Conservation (phyloP, 30 jellyfish, hydroid and myxozoan species). For the Mastigias papua region DNA sequence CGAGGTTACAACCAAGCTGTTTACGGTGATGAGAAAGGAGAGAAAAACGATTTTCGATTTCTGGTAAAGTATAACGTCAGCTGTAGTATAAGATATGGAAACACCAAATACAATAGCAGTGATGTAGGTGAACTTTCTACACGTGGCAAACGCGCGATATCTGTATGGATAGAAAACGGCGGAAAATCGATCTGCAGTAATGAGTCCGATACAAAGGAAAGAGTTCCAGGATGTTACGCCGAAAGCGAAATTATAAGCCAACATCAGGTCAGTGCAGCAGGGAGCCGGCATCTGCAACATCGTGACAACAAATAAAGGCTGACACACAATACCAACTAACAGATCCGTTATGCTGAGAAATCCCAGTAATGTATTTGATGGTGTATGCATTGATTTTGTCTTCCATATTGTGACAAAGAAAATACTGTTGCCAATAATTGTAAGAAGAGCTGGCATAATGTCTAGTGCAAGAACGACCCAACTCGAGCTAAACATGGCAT, state of each 20-base stretch:
- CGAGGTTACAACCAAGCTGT: not conserved
- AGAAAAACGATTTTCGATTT: not conserved
- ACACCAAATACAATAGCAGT: not conserved
- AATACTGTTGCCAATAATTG: conserved; percentile 20
- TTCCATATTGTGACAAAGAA: conserved; percentile 13
- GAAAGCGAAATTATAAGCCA: conserved; percentile 3
- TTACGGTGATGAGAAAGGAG: not conserved
- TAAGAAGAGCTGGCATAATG: not conserved
- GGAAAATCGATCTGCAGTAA: conserved; percentile 4
- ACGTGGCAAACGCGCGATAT: conserved; percentile 15
- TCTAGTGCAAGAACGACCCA: not conserved
- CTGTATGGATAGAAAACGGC: conserved; percentile 13
- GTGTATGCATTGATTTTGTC: conserved; percentile 2
- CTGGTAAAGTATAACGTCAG: not conserved
- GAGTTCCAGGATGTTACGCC: conserved; percentile 9
- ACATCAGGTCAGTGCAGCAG: not conserved
- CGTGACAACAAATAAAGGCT: not conserved
- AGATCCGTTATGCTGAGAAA: conserved; percentile 20
- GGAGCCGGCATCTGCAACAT: not conserved
- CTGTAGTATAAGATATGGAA: not conserved
- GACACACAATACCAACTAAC: conserved; percentile 11
- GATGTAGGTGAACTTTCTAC: not conserved
- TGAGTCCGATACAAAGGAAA: not conserved
- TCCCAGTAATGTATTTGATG: conserved; percentile 10
- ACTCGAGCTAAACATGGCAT: not conserved